Conservation (phyloP, 2,113 vertebrate genomes). For the Mohoua ochrocephala region DNA sequence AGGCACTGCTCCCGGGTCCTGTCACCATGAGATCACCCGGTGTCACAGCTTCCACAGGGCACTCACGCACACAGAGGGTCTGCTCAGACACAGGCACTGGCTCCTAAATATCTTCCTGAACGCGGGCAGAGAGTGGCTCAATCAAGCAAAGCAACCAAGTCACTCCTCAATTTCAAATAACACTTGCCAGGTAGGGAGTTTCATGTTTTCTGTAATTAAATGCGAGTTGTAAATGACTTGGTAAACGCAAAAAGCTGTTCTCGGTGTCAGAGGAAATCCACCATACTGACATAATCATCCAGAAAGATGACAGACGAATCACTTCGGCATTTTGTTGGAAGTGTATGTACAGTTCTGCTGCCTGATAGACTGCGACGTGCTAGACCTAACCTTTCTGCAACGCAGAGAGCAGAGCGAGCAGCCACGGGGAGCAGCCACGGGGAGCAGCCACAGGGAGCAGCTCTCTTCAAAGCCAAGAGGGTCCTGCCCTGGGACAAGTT, state of each 20-base stretch:
- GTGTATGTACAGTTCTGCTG: not conserved
- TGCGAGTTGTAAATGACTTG: not conserved
- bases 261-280: not conserved
- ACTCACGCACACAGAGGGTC: accelerated
- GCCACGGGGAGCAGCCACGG: not conserved
- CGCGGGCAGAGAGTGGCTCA: accelerated
- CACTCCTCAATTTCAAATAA: not conserved
- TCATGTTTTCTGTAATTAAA: not conserved
- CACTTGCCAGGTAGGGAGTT: not conserved
- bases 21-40: accelerated
- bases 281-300: constrained; percentile 8
- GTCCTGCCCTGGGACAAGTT: not conserved
- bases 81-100: accelerated
- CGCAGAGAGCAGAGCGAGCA: not conserved
- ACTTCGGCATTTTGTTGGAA: not conserved
- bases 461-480: not conserved
- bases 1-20: accelerated
- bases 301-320: constrained; percentile 27
- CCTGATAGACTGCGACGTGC: not conserved
- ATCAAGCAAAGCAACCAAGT: not conserved
- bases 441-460: not conserved
- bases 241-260: not conserved
- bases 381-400: not conserved
- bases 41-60: not conserved
- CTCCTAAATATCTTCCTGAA: not conserved